A percentile compares a stretch with the other conserved stretches of the same genome.
phyloP scores from a whole-genome alignment of 1,140 invertebrate genomes.

The Penaeus japonicus region DNA sequence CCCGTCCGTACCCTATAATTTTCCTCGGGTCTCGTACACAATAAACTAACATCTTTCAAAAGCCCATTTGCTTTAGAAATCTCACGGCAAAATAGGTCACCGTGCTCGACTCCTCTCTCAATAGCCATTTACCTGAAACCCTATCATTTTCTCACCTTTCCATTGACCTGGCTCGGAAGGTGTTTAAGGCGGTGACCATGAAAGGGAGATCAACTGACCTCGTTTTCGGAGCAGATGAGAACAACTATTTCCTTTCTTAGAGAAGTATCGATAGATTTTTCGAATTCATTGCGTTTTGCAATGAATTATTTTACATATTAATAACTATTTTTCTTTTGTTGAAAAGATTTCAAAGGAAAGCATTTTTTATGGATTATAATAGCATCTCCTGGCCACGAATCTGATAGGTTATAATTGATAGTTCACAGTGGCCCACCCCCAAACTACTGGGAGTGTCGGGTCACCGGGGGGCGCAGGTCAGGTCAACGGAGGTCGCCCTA shows the following conservation, averaged over 20 bases:
- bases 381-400: not conserved
- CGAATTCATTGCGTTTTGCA: too few species aligned
- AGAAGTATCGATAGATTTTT: not conserved
- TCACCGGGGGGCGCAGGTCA: constrained; percentile 25
- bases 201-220: not conserved
- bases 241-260: not conserved
- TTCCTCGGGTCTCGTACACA: too few species aligned
- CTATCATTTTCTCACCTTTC: constrained; percentile 41
- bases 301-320: too few species aligned
- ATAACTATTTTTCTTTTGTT: too few species aligned
- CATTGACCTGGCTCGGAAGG: constrained; percentile 19
- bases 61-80: not conserved
- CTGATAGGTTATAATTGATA: constrained; percentile 14
- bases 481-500: constrained; percentile 1
- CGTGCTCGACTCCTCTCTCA: not conserved
- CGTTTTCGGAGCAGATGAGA: not conserved
- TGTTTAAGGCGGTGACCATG: not conserved
- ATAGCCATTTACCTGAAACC: constrained; percentile 1
- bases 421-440: not conserved
- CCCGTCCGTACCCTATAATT: too few species aligned
- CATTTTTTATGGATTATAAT: not conserved
- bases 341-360: not conserved
- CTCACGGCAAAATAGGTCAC: not conserved
- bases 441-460: constrained; percentile 45
- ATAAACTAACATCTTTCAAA: not conserved